These are phyloP conservation scores for Leptatherina wallacei DNA, from an alignment of 2,797 vertebrate genomes.

Conservation along the genomic window DNA sequence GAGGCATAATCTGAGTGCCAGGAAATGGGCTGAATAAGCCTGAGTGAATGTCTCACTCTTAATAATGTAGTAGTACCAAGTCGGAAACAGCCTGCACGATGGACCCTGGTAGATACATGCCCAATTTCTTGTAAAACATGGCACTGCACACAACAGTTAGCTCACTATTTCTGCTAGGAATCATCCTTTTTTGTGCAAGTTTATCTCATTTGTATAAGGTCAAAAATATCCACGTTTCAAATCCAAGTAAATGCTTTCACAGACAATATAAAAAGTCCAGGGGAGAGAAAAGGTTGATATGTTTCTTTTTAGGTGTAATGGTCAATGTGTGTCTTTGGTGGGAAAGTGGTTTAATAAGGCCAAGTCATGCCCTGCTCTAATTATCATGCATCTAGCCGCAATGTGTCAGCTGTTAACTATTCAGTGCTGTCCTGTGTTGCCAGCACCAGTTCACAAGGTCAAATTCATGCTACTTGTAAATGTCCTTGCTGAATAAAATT, in stretches of 20 bases:
- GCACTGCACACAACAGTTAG: conserved; percentile 17
- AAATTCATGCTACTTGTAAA: conserved; percentile 68
- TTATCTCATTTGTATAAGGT: conserved; percentile 24
- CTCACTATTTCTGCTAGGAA: conserved; percentile 16
- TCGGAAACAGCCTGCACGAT: conserved; percentile 38
- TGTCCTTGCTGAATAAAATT: conserved; percentile 74
- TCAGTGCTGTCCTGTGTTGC: conserved; percentile 53
- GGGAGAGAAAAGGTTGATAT: conserved; percentile 57
- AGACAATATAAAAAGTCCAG: conserved; percentile 46
- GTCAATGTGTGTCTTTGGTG: conserved; percentile 60
- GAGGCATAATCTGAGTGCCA: conserved; percentile 68
- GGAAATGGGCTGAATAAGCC: conserved; percentile 71
- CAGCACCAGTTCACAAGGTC: conserved; percentile 70
- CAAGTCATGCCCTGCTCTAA: conserved; percentile 60
- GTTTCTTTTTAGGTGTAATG: conserved; percentile 57
- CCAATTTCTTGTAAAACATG: conserved; percentile 44
- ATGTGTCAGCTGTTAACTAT: conserved; percentile 59
- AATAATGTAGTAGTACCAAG: conserved; percentile 63
- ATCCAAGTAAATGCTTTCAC: conserved; percentile 36
- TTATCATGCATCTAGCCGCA: conserved; percentile 68
- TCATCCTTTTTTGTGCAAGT: conserved; percentile 17
- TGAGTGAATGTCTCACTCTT: conserved; percentile 58
- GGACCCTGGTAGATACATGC: conserved; percentile 38
- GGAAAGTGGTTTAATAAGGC: conserved; percentile 69
- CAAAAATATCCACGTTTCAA: conserved; percentile 28